Evolutionary conservation across 2,888 invertebrate species (phyloP).

Genomic region (Drosophila nr. perissopoda): DNA sequence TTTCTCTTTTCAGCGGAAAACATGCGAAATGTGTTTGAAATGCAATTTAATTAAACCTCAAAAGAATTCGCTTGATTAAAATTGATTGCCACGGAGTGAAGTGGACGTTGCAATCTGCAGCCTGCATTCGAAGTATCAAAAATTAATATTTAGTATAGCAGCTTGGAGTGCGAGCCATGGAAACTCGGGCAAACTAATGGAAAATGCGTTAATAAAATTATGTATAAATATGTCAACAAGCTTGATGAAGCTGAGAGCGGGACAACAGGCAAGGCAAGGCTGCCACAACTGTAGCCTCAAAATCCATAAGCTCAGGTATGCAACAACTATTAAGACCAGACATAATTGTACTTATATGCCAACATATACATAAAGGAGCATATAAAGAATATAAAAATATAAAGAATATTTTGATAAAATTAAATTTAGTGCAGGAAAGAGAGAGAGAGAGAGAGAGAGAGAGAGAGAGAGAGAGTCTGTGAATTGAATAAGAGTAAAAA

Average conservation of each 20-base stretch:
- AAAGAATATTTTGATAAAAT: conserved; percentile 46
- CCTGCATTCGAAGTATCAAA: conserved; percentile 1
- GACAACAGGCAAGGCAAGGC: conserved; percentile 1
- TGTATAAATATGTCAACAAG: conserved; percentile 36
- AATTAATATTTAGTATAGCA: conserved; percentile 13
- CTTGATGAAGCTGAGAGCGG: conserved; percentile 34
- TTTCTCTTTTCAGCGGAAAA: conserved; percentile 41
- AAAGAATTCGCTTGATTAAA: conserved; percentile 69
- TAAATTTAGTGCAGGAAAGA: conserved; percentile 34
- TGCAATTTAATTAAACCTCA: conserved; percentile 69
- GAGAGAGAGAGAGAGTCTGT: background rate
- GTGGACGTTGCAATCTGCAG: conserved; percentile 15
- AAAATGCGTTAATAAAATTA: conserved; percentile 50
- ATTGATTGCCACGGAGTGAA: conserved; percentile 34
- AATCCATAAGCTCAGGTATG: conserved; percentile 18
- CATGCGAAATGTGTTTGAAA: background rate
- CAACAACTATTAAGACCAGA: conserved; percentile 8
- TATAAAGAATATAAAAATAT: background rate
- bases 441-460: background rate
- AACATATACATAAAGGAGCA: background rate
- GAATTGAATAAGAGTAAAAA: conserved; percentile 72
- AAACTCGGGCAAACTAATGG: conserved; percentile 36
- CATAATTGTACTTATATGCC: background rate
- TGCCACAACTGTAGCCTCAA: conserved; percentile 15
- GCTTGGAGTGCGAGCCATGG: conserved; percentile 6